Evolutionary conservation across 2,888 invertebrate genomes (phyloP).

Genomic region (Drosophila buzzatii): DNA sequence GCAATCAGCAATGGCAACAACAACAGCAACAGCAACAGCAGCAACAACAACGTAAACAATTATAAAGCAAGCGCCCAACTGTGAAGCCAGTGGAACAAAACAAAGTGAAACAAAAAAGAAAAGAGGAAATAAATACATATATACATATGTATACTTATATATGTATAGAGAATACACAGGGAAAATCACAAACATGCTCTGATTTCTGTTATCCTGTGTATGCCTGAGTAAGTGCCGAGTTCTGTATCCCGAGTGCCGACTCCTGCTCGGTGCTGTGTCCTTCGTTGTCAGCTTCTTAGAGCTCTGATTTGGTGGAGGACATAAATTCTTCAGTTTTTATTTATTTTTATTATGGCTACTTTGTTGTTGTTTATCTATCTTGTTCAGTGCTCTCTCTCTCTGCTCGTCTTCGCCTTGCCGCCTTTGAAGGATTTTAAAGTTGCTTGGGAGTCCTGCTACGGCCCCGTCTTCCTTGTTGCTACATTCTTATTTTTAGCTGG

Average conservation of each 20-base stretch:
- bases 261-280: constrained; percentile 9
- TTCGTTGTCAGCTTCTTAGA: constrained; percentile 34
- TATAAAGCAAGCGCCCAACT: constrained; percentile 47
- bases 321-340: constrained; percentile 69
- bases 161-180: constrained; percentile 16
- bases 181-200: constrained; percentile 55
- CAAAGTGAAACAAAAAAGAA: not conserved
- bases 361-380: constrained; percentile 56
- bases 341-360: constrained; percentile 76
- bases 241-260: not conserved
- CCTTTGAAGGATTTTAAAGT: constrained; percentile 47
- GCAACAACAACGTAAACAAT: constrained; percentile 44
- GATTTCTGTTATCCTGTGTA: constrained; percentile 37
- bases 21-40: not conserved
- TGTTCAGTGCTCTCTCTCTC: not conserved
- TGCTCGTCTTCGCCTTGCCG: not conserved
- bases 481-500: constrained; percentile 61
- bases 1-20: constrained; percentile 45
- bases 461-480: constrained; percentile 25
- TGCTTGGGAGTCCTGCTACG: constrained; percentile 9
- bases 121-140: not conserved
- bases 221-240: not conserved
- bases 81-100: constrained; percentile 38
- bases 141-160: not conserved
- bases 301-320: constrained; percentile 38